Evolutionary conservation across 2,888 invertebrate species (phyloP), one percentile per base, ranked within the genome.

Genomic region (Epiblema foenella): DNA sequence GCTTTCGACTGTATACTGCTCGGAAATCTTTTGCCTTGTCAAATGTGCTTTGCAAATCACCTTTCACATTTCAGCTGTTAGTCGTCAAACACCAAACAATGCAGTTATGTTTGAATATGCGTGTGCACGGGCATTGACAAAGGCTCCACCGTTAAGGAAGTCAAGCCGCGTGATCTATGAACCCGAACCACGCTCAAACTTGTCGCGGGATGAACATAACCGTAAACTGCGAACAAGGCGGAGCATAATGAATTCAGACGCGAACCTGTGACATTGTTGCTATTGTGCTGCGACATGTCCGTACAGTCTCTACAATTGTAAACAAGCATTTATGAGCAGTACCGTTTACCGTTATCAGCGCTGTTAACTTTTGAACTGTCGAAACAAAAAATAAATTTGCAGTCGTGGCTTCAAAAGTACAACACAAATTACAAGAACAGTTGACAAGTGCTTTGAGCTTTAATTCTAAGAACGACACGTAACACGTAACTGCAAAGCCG

Each of bases 231-330:
- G 51, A 64, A 52, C 64, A 39, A 18, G 58, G 39, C 56, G 24
- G 54, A 59, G 17, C 42, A 24, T 59, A 49, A 29, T 33, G 58
- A 59, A 49, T 56, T 18, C 18, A 24, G 17, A 20, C 58, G 51
- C 52, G 58, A 64, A 52, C 69, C 52, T 52, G 59, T 59, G 65
- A 69, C 69, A 65, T 52, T 56, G 39, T 65, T 0, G 33, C n/a
- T 46, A 60, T 60, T 68, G 60, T 68, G 54, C 54, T 37, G 5
- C 15, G 52, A 52, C 56, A 51, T 51, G 18, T 51, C 29, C 33
- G 49, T 12, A 49, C 46, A 33, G 33, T 15, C 20, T 12, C 33
- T 12, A n/a, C 49, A n/a, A 56, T 62, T 51, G 33, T 62, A 42
- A 42, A 42, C 42, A 42, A 59, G 18, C 42, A 10, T 12, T 17